Percentiles rank a stretch among this genome's conserved stretches.
phyloP scores from a whole-genome alignment of 1,140 invertebrate species.

The Neomicropteryx cornuta region DNA sequence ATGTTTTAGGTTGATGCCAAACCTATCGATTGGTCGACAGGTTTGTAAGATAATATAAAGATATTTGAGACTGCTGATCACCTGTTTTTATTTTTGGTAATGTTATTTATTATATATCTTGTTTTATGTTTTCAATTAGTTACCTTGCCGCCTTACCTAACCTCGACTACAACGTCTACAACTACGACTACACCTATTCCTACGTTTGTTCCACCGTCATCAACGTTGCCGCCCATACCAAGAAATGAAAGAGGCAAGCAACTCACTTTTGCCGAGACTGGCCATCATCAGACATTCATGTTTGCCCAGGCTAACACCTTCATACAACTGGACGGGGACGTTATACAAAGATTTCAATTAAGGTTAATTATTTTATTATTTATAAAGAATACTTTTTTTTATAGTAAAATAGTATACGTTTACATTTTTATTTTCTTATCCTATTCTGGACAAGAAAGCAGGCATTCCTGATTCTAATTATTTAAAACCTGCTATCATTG shows the following conservation, averaged over 20 bases:
- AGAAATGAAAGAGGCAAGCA: constrained; percentile 59
- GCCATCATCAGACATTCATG: constrained; percentile 69
- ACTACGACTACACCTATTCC: constrained; percentile 27
- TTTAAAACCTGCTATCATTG: too few relatives aligned
- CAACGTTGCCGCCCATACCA: constrained; percentile 49
- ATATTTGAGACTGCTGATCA: too few relatives aligned
- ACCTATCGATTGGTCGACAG: too few relatives aligned
- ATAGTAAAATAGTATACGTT: constrained; percentile 5
- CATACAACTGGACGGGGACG: constrained; percentile 75
- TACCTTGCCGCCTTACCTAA: constrained; percentile 38
- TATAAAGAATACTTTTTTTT: neutral
- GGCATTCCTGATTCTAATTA: too few relatives aligned
- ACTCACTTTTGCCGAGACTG: constrained; percentile 71
- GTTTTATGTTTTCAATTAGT: too few relatives aligned
- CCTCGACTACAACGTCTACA: constrained; percentile 32
- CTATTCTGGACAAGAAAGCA: too few relatives aligned
- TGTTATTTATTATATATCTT: too few relatives aligned
- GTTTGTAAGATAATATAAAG: too few relatives aligned
- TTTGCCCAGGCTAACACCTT: constrained; percentile 79
- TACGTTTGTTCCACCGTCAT: constrained; percentile 28
- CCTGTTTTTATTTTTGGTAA: too few relatives aligned
- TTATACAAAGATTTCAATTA: constrained; percentile 75
- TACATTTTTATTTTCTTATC: neutral
- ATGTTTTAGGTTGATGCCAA: too few relatives aligned
- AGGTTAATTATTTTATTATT: constrained; percentile 44